Conservation (phyloP, 2,797 vertebrate genomes). For the Oceanodroma leucorhoa region DNA sequence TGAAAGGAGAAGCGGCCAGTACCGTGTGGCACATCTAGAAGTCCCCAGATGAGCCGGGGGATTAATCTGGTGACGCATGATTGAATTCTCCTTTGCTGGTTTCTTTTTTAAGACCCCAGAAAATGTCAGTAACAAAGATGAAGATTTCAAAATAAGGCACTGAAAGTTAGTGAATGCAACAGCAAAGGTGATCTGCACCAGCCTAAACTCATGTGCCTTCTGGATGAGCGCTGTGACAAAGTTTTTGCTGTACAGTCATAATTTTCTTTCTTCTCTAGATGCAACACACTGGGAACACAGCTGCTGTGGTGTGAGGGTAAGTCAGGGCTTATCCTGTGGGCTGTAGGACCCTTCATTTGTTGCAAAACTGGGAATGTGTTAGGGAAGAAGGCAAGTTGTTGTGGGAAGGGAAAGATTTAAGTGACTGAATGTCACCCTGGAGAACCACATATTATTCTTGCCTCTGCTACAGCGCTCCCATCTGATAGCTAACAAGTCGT, state of each 20-base stretch:
- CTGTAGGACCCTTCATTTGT: neutral
- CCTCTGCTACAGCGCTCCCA: neutral
- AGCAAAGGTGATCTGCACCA: neutral
- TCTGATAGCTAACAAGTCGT: neutral
- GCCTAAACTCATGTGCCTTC: neutral
- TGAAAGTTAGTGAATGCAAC: neutral
- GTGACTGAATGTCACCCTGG: neutral
- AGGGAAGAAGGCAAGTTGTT: neutral
- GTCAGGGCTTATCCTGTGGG: neutral
- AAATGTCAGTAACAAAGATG: neutral
- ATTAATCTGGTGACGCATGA: neutral
- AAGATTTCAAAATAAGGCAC: neutral
- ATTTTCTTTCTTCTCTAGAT: neutral
- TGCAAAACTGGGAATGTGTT: neutral
- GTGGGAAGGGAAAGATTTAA: neutral
- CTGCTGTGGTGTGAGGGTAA: neutral
- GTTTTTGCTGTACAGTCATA: fast-evolving
- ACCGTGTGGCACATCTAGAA: neutral
- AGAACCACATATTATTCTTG: neutral
- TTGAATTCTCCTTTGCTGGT: neutral
- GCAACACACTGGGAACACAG: neutral
- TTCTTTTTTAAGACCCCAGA: neutral
- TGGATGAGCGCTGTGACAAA: neutral
- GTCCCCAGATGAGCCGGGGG: neutral
- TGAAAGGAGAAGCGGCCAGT: neutral